Evolutionary conservation across 2,888 invertebrate genomes (phyloP), one percentile per base, ranked within the genome.

Genomic region (Polyploca ridens): DNA sequence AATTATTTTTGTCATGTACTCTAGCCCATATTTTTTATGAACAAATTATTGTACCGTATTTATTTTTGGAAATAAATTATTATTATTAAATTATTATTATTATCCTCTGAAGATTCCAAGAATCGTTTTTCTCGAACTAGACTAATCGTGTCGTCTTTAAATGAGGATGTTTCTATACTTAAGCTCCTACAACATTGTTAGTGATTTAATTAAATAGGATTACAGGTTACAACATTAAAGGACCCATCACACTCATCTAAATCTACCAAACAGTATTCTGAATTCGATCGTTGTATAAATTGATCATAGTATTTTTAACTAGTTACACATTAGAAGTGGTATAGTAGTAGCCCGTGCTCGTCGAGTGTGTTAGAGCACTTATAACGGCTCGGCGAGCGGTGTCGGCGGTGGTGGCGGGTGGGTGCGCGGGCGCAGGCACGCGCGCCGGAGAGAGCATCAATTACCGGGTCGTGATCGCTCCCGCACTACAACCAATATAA

Each of bases 381-480:
- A 83, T 84, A 84, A 83, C 82, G 84, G 83, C 57, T 54, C 54
- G 54, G n/a, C 7, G 54, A 7, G 46, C 5, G 49, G 49, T 6
- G n/a, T 16, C 49, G 16, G 46, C 79, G 75, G 70, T 73, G 74
- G 71, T 70, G 71, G 70, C 76, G 78, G 79, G 72, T 76, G 64
- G 69, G 44, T 44, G 76, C 78, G 82, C 79, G 75, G 78, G 72
- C 71, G 66, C 72, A 76, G 84, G 87, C 89, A 85, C 90, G 87
- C 89, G 88, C 89, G 83, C 72, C 75, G 72, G 75, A 74, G 75
- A 85, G 85, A 86, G 89, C 93, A 93, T 93, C 93, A 92, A 93
- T 94, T 94, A 94, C 90, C 80, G 76, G 84, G 83, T 92, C 93
- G 93, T 93, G 93, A 92, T 87, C 90, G 93, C 93, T 91, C 89